Conservation (phyloP, 2,797 vertebrate genomes). For the Mormyrops attenuatus region DNA sequence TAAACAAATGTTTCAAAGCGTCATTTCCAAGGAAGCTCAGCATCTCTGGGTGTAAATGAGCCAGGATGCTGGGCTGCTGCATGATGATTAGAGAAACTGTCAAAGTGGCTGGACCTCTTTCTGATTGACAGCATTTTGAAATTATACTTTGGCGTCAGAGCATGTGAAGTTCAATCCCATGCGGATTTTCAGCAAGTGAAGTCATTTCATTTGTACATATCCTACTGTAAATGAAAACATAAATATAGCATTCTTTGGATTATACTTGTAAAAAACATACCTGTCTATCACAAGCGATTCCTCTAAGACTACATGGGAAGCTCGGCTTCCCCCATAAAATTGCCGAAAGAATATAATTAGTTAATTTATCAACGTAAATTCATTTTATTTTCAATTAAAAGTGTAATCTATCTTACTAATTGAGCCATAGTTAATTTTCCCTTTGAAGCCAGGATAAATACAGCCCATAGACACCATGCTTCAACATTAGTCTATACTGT, state of each 20-base stretch:
- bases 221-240: background rate
- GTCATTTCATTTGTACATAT: background rate
- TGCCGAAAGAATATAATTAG: background rate
- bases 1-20: background rate
- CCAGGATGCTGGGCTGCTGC: background rate
- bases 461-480: background rate
- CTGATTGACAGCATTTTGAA: background rate
- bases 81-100: background rate
- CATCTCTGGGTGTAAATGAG: background rate
- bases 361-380: background rate
- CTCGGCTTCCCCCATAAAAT: background rate
- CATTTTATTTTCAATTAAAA: background rate
- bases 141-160: background rate
- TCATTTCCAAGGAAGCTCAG: background rate
- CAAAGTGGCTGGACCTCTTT: background rate
- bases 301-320: background rate
- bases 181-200: background rate
- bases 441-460: background rate
- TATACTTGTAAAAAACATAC: background rate
- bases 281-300: background rate
- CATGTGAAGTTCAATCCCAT: background rate
- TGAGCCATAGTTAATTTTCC: background rate
- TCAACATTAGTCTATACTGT: background rate
- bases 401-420: background rate
- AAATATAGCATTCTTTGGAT: background rate